A percentile compares a stretch with the other conserved stretches of the same genome.
phyloP scores from a whole-genome alignment of 2,888 invertebrate species.

The Tenthredo distinguenda region DNA sequence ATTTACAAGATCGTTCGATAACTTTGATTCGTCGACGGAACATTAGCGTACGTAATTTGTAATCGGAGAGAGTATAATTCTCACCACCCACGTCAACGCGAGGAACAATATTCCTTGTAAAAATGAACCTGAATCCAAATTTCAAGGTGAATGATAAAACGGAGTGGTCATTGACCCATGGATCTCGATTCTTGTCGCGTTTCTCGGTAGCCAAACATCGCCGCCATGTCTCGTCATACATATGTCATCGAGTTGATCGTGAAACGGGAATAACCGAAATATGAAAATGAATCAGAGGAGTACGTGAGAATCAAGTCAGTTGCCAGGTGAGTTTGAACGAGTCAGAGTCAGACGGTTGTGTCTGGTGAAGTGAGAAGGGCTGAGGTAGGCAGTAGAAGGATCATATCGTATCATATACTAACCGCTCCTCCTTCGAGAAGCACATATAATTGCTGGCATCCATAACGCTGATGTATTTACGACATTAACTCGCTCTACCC shows the following conservation, averaged over 20 bases:
- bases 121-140: neutral
- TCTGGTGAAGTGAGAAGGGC: slow-evolving; percentile 63
- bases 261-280: neutral
- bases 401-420: slow-evolving; percentile 71
- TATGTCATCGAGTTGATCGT: neutral
- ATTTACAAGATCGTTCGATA: slow-evolving; percentile 19
- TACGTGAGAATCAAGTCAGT: slow-evolving; percentile 74
- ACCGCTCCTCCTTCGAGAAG: slow-evolving; percentile 72
- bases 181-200: neutral
- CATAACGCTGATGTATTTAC: slow-evolving; percentile 78
- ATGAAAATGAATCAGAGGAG: neutral
- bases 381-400: slow-evolving; percentile 66
- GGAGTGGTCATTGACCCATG: neutral
- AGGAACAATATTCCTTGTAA: neutral
- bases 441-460: slow-evolving; percentile 78
- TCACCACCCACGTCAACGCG: neutral
- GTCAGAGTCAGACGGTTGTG: slow-evolving; percentile 18
- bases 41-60: neutral
- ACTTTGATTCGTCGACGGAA: slow-evolving; percentile 9
- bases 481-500: slow-evolving; percentile 77
- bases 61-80: slow-evolving; percentile 3
- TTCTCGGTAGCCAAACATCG: neutral
- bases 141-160: too few species aligned
- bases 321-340: slow-evolving; percentile 59
- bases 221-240: neutral